Evolutionary conservation across 2,888 invertebrate genomes (phyloP).

Genomic region (Oxytorus armatus): DNA sequence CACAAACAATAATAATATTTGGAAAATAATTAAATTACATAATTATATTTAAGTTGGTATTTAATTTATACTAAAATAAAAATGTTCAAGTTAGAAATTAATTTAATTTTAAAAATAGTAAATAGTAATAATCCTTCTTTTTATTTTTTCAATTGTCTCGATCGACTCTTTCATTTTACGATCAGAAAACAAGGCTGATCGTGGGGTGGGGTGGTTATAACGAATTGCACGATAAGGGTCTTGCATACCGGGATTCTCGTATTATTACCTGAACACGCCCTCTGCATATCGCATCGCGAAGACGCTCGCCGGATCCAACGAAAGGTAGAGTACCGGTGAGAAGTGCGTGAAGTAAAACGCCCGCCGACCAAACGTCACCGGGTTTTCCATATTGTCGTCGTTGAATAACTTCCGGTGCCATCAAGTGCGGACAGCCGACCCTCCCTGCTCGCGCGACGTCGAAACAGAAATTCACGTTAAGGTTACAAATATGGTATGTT

Average conservation of each 20-base stretch:
- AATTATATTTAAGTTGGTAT: too few species aligned
- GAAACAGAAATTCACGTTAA: conserved; percentile 39
- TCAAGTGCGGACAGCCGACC: conserved; percentile 98
- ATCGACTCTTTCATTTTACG: too few species aligned
- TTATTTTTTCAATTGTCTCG: too few species aligned
- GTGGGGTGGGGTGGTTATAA: conserved; percentile 55
- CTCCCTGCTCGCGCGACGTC: conserved; percentile 87
- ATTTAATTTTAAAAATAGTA: too few species aligned
- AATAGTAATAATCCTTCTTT: too few species aligned
- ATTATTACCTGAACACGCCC: conserved; percentile 90
- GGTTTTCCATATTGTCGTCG: conserved; percentile 96
- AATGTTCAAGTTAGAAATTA: too few species aligned
- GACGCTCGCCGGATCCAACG: conserved; percentile 95
- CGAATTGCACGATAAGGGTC: conserved; percentile 39
- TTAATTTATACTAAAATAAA: too few species aligned
- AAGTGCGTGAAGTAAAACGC: conserved; percentile 96
- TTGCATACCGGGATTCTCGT: conserved; percentile 59
- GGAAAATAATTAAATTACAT: too few species aligned
- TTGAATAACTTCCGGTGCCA: conserved; percentile 98
- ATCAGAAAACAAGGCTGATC: too few species aligned
- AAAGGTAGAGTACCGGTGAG: conserved; percentile 98
- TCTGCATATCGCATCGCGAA: conserved; percentile 96
- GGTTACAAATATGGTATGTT: conserved; percentile 15
- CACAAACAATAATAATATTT: too few species aligned
- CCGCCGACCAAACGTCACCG: conserved; percentile 99